A percentile compares a stretch with the other conserved stretches of the same genome.
Conservation (phyloP, 2,888 invertebrate species). For the Azorinus chamasolen region DNA sequence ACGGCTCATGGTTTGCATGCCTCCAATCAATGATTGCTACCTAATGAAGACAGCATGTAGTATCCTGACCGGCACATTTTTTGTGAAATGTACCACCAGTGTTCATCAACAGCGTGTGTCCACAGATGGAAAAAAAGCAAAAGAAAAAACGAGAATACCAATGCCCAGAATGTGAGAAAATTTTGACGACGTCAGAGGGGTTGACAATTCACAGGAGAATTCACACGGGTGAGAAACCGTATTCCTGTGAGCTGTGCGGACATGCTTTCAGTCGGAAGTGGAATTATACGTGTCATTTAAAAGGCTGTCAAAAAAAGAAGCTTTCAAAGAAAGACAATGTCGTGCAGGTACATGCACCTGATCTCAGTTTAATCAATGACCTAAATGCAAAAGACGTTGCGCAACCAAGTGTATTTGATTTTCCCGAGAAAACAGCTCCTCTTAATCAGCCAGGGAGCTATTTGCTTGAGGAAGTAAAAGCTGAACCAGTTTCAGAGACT, state of each 20-base stretch:
- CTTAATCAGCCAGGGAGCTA: too few species aligned
- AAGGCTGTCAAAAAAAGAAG: slow-evolving; percentile 48
- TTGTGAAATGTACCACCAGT: slow-evolving; percentile 18
- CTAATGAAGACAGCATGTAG: too few species aligned
- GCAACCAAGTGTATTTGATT: too few species aligned
- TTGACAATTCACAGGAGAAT: slow-evolving; percentile 47
- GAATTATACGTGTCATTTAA: slow-evolving; percentile 56
- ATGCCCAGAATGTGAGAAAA: slow-evolving; percentile 58
- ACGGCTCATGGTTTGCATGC: too few species aligned
- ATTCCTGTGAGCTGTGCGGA: slow-evolving; percentile 51
- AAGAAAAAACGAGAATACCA: slow-evolving; percentile 54
- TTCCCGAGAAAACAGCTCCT: too few species aligned
- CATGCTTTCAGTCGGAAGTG: slow-evolving; percentile 58
- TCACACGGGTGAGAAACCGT: slow-evolving; percentile 57
- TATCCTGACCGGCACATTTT: too few species aligned
- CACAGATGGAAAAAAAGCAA: slow-evolving; percentile 59
- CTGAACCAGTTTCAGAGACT: too few species aligned
- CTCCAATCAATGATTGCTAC: too few species aligned
- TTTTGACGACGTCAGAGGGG: slow-evolving; percentile 55
- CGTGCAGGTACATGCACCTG: too few species aligned
- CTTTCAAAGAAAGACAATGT: slow-evolving; percentile 3
- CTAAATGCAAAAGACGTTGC: too few species aligned
- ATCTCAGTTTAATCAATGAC: too few species aligned
- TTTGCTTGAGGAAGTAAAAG: too few species aligned
- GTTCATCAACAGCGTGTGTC: slow-evolving; percentile 17